Evolutionary conservation across 2,113 vertebrate genomes (phyloP), one percentile per base, ranked within the genome.

Genomic region (Paradisaea rubra): DNA sequence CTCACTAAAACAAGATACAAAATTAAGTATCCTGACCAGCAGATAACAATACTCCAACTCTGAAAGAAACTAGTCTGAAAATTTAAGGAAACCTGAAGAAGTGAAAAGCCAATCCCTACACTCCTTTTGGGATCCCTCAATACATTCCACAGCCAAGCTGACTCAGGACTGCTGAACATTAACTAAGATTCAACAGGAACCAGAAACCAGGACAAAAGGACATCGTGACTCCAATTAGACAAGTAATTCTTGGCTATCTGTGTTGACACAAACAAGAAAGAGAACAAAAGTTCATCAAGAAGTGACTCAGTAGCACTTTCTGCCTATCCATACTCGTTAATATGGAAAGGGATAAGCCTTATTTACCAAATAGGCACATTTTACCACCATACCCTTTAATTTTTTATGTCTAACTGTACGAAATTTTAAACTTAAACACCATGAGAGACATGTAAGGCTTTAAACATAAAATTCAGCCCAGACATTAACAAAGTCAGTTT

Each of bases 341-440:
- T 2, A 35, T 0, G 27, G 17, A 63, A 7, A 20, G 6, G 5
- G 6, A 49, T 21, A 81, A 59, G 52, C 21, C 6, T 10, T 0
- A 16, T 1, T 39, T 49, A 50, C 7, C 9, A 15, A 54, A 70
- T 9, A 42, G 0, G 1, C 22, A 27, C 10, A 35, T n/a, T 53
- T 59, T 41, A 49, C 8, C 24, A 27, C 3, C 23, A 35, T 69
- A 5, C 10, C 6, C 20, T 53, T 66, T 28, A 23, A 12, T 33
- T 39, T 71, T 52, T 73, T 31, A 30, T 5, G 15, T 8, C 5
- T 44, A 14, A 6, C 31, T 21, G 6, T 16, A 35, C 0, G 2
- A 63, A 59, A 12, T 31, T 89, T 56, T 35, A 30, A 90, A n/a
- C 9, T 25, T 42, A 13, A 56, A 42, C 25, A 21, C 2, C 30